phyloP scores from a whole-genome alignment of 2,797 vertebrate species.

The Craterocephalus amniculus region DNA sequence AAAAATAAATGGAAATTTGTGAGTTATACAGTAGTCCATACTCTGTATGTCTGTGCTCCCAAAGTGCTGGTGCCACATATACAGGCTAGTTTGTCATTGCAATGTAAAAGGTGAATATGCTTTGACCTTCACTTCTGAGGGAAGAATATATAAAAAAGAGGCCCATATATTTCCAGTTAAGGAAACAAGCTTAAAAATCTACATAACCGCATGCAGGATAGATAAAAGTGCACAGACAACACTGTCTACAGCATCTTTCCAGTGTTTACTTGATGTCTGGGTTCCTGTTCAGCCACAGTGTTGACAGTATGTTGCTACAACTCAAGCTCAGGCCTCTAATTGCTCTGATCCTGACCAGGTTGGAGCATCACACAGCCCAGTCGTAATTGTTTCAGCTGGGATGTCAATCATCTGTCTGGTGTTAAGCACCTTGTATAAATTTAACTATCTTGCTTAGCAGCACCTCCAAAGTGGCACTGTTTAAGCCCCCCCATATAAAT shows the following conservation, averaged over 20 bases:
- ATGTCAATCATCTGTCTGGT: conserved; percentile 54
- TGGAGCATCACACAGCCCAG: conserved; percentile 20
- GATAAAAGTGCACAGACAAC: conserved; percentile 13
- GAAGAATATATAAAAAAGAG: not conserved
- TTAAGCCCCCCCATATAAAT: conserved; percentile 64
- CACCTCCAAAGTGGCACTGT: conserved; percentile 25
- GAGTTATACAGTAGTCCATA: conserved; percentile 36
- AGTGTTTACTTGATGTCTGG: conserved; percentile 24
- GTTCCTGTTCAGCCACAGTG: conserved; percentile 26
- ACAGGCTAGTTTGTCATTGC: conserved; percentile 23
- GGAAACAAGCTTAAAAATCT: not conserved
- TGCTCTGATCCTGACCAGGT: conserved; percentile 28
- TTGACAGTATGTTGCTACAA: conserved; percentile 51
- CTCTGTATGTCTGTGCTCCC: conserved; percentile 3
- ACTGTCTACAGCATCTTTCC: conserved; percentile 9
- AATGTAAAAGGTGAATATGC: conserved; percentile 11
- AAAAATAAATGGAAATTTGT: conserved; percentile 24
- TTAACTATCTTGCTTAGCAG: conserved; percentile 63
- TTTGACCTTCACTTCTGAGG: not conserved
- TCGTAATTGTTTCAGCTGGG: conserved; percentile 71
- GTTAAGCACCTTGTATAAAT: conserved; percentile 70
- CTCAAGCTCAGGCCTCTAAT: conserved; percentile 25
- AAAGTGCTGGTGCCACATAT: conserved; percentile 14
- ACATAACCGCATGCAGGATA: not conserved
- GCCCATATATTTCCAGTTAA: not conserved